Evolutionary conservation across 2,888 invertebrate genomes (phyloP), one percentile per base, ranked within the genome.

Genomic region (Melinaea menophilus): DNA sequence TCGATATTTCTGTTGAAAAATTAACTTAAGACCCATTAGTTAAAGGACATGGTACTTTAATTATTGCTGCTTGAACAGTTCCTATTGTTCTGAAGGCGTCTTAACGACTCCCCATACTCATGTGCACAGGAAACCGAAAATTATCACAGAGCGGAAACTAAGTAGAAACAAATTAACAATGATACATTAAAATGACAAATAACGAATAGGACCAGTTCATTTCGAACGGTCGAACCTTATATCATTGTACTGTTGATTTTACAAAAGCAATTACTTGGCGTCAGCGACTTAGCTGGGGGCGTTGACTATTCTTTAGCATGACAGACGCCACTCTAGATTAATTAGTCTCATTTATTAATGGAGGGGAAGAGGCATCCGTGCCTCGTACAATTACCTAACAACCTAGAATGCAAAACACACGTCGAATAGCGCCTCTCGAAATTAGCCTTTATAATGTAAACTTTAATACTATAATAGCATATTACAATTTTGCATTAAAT

Each of bases 311-410:
- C 86, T 86, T 87, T 83, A 85, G 78, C 83, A 86, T 85, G 86
- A 85, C 88, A 89, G 86, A 85, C 80, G 84, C 81, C 85, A 80
- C 80, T 82, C 75, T 76, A 79, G 85, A 90, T 86, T 88, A 88
- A 89, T 89, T 87, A 82, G 81, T 70, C 75, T 75, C 83, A 88
- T 88, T 87, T 86, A 81, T 88, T 84, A 85, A 73, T 75, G 66
- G 75, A 79, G 80, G 81, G 79, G 78, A 78, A 75, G 68, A 71
- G 68, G 75, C 76, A 79, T 79, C 77, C 75, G 76, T 78, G 76
- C 74, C 70, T 76, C 72, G 73, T 62, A 67, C 68, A 69, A 69
- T 68, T 64, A 72, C 69, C 68, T 66, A 68, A 60, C 65, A 64
- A 67, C 61, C 64, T 63, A 64, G 56, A 64, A 67, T 70, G 69